Evolutionary conservation across 2,888 invertebrate genomes (phyloP).

Genomic region (Oscheius sp.): DNA sequence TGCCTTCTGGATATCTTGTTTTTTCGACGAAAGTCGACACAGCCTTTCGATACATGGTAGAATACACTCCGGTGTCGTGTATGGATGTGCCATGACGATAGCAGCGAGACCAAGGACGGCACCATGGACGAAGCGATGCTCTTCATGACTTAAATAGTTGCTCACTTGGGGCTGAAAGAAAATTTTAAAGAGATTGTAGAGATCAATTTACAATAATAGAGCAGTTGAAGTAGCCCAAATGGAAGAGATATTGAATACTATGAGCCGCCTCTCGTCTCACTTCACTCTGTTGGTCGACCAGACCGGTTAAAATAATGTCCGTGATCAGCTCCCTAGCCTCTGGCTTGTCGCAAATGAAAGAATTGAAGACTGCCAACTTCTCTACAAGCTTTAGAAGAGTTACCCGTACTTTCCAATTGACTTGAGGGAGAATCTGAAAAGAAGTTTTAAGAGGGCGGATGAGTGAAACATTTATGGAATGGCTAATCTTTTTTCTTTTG

Average conservation of each 20-base stretch:
- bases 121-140: slow-evolving; percentile 32
- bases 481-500: too few relatives aligned
- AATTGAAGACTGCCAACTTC: slow-evolving; percentile 48
- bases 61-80: slow-evolving; percentile 36
- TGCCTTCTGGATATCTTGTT: slow-evolving; percentile 29
- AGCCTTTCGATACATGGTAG: slow-evolving; percentile 32
- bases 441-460: slow-evolving; percentile 12
- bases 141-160: neutral
- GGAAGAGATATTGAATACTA: slow-evolving; percentile 40
- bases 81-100: slow-evolving; percentile 43
- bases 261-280: slow-evolving; percentile 43
- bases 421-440: neutral
- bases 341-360: slow-evolving; percentile 33
- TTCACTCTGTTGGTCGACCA: slow-evolving; percentile 33
- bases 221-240: slow-evolving; percentile 38
- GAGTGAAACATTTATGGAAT: too few relatives aligned
- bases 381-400: slow-evolving; percentile 41
- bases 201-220: neutral
- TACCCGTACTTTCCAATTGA: slow-evolving; percentile 33
- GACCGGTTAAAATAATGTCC: slow-evolving; percentile 30
- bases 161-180: neutral
- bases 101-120: slow-evolving; percentile 41
- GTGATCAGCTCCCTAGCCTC: neutral
- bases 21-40: slow-evolving; percentile 18
- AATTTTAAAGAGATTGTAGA: neutral